Percentiles rank a stretch among this genome's conserved stretches.
These are phyloP conservation scores for Toxonevra muliebris DNA, from an alignment of 2,888 invertebrate genomes.

Conservation along the genomic window DNA sequence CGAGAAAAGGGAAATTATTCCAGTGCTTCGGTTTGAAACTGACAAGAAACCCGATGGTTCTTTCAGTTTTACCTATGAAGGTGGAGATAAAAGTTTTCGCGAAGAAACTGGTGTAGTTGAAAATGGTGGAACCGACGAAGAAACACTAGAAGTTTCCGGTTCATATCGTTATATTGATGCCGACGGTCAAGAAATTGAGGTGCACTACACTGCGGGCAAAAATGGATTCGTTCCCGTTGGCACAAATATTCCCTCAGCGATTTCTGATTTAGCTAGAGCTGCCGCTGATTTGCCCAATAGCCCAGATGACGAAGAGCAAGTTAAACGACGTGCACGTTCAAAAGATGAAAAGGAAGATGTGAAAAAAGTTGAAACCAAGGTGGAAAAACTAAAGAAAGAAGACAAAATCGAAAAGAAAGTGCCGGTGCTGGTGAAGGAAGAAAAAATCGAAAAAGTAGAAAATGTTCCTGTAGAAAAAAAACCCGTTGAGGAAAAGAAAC, in stretches of 20 bases:
- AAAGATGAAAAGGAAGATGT: slow-evolving; percentile 10
- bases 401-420: neutral
- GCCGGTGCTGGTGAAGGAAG: neutral
- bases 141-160: slow-evolving; percentile 54
- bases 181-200: slow-evolving; percentile 54
- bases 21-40: slow-evolving; percentile 50
- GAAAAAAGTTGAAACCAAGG: slow-evolving; percentile 1
- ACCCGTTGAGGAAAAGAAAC: neutral
- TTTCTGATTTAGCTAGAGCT: slow-evolving; percentile 52
- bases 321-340: slow-evolving; percentile 33
- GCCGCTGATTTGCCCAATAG: slow-evolving; percentile 54
- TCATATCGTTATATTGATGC: slow-evolving; percentile 61
- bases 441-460: slow-evolving; percentile 1
- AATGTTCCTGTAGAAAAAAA: neutral
- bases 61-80: slow-evolving; percentile 57
- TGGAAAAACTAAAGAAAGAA: neutral
- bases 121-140: slow-evolving; percentile 57
- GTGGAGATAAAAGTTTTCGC: slow-evolving; percentile 54
- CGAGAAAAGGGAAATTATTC: slow-evolving; percentile 48
- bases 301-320: slow-evolving; percentile 24
- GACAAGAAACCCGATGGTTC: slow-evolving; percentile 55
- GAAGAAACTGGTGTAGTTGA: slow-evolving; percentile 49
- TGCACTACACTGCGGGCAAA: slow-evolving; percentile 61
- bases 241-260: slow-evolving; percentile 54
- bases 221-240: slow-evolving; percentile 63